Percentiles rank a stretch among this genome's conserved stretches.
Conservation (phyloP, 53 echinoderm and acorn worm species). For the Luidia sarsii region DNA sequence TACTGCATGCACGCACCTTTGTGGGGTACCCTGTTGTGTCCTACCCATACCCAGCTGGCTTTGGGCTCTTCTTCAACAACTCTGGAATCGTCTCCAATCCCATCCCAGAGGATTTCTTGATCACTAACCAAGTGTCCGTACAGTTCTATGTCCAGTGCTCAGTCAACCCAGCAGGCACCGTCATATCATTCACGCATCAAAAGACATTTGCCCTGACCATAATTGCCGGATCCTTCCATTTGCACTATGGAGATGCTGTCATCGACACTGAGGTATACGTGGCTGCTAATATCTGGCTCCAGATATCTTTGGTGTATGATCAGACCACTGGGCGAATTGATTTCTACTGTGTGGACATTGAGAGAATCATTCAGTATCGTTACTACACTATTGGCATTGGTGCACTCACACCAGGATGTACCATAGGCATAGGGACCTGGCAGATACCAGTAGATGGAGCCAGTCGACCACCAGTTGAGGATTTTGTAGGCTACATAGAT, state of each 20-base stretch:
- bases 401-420: constrained; percentile 63
- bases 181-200: constrained; percentile 63
- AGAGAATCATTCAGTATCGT: constrained; percentile 40
- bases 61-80: constrained; percentile 68
- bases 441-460: constrained; percentile 65
- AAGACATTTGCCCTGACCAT: constrained; percentile 68
- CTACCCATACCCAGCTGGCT: constrained; percentile 60
- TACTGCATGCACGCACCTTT: constrained; percentile 30
- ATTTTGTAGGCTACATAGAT: constrained; percentile 59
- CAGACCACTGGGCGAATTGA: constrained; percentile 53
- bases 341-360: constrained; percentile 66
- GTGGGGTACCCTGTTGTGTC: constrained; percentile 34
- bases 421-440: constrained; percentile 85
- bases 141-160: constrained; percentile 72
- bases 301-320: constrained; percentile 69
- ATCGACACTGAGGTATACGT: constrained; percentile 65
- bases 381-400: constrained; percentile 53
- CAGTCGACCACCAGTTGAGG: constrained; percentile 51
- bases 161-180: constrained; percentile 61
- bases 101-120: constrained; percentile 24
- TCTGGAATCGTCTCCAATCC: constrained; percentile 69
- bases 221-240: constrained; percentile 49
- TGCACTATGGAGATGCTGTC: constrained; percentile 57
- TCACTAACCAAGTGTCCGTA: constrained; percentile 50
- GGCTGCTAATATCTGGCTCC: constrained; percentile 66